Evolutionary conservation across 2,797 vertebrate species (phyloP).

Genomic region (Arrhamphus sclerolepis): DNA sequence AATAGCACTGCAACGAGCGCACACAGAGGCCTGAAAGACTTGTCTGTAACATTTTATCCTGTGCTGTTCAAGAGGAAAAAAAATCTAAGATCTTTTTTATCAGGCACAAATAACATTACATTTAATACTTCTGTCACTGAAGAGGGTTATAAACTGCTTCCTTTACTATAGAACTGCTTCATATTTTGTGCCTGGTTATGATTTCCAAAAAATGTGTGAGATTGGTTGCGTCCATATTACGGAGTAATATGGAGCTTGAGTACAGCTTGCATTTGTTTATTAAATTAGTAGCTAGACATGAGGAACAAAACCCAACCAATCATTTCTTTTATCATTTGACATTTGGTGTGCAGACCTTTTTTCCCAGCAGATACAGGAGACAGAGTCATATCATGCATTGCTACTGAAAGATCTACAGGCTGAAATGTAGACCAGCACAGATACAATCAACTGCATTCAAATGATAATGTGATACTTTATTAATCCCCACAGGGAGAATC

Average conservation of each 20-base stretch:
- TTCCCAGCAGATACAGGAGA: conserved; percentile 33
- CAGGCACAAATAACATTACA: background rate
- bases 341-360: conserved; percentile 49
- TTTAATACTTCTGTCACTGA: background rate
- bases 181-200: background rate
- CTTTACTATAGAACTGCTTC: background rate
- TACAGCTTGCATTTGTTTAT: conserved; percentile 10
- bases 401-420: conserved; percentile 36
- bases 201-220: too few relatives aligned
- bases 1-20: conserved; percentile 51
- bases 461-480: conserved; percentile 74
- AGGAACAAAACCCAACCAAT: conserved; percentile 6
- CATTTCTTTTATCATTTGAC: conserved; percentile 58
- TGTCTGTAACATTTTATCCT: conserved; percentile 30
- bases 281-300: conserved; percentile 24
- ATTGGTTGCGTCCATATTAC: background rate
- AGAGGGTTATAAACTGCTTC: background rate
- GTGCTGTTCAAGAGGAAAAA: background rate
- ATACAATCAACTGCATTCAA: conserved; percentile 67
- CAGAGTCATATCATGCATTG: conserved; percentile 29
- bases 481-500: conserved; percentile 63
- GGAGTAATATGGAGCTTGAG: conserved; percentile 22
- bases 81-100: conserved; percentile 25
- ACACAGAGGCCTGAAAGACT: conserved; percentile 42
- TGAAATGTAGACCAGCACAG: conserved; percentile 54